Evolutionary conservation across 2,888 invertebrate species (phyloP).

Genomic region (Stenodera caucasica): DNA sequence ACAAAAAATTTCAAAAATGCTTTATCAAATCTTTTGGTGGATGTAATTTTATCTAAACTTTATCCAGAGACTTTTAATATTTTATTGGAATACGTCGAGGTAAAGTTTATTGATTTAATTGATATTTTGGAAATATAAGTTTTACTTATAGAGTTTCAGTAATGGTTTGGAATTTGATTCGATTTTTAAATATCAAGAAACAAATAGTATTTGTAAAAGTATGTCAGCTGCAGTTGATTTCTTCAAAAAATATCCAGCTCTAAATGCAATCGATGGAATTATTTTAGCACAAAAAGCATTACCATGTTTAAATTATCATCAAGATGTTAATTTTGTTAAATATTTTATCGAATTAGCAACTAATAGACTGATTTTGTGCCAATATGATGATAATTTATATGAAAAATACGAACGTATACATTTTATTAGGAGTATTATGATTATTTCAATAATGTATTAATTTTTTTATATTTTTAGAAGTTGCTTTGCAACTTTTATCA

Average conservation of each 20-base stretch:
- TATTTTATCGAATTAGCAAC: constrained; percentile 45
- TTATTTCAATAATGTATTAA: background rate
- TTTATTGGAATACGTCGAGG: constrained; percentile 56
- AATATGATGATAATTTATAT: constrained; percentile 32
- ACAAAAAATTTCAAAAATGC: constrained; percentile 56
- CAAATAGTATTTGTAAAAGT: constrained; percentile 54
- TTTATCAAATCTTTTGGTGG: constrained; percentile 54
- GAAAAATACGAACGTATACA: constrained; percentile 35
- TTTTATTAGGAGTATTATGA: no score
- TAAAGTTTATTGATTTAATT: constrained; percentile 44
- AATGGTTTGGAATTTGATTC: constrained; percentile 48
- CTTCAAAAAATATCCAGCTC: constrained; percentile 49
- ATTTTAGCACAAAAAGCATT: constrained; percentile 59
- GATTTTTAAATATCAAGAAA: constrained; percentile 54
- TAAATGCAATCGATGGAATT: constrained; percentile 52
- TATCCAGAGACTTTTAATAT: constrained; percentile 55
- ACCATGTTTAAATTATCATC: constrained; percentile 63
- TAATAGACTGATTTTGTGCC: constrained; percentile 39
- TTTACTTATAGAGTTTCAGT: constrained; percentile 52
- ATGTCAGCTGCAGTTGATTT: constrained; percentile 57
- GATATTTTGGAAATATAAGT: constrained; percentile 15
- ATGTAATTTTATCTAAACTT: constrained; percentile 56
- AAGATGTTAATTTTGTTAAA: constrained; percentile 59
- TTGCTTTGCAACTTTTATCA: constrained; percentile 61
- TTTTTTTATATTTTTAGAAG: constrained; percentile 39